These are phyloP conservation scores for Mormoops blainvillei DNA, from an alignment of 2,113 vertebrate species.

Conservation along the genomic window DNA sequence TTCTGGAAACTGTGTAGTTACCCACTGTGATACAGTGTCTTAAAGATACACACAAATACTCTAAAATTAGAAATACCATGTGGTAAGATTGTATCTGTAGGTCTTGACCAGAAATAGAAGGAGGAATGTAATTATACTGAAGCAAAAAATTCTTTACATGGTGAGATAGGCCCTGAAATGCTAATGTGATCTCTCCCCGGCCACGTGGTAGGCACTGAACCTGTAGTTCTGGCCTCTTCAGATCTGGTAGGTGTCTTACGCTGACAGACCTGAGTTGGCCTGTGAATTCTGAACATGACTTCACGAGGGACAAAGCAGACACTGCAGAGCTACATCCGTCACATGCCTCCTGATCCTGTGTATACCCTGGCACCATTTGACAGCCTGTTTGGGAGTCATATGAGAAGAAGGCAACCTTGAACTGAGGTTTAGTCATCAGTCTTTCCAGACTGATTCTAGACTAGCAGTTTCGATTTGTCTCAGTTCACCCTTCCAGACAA, in stretches of 20 bases:
- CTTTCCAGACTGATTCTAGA: neutral
- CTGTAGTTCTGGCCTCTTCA: neutral
- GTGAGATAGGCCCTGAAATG: neutral
- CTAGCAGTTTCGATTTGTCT: neutral
- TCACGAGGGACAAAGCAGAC: neutral
- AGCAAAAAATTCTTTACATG: neutral
- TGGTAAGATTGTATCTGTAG: neutral
- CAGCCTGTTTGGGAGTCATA: neutral
- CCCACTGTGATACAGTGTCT: neutral
- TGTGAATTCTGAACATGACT: neutral
- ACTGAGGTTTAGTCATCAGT: neutral
- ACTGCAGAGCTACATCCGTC: fast-evolving
- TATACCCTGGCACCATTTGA: neutral
- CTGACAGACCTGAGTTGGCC: neutral
- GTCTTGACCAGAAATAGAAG: neutral
- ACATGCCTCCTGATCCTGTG: neutral
- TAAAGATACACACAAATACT: neutral
- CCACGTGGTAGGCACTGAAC: neutral
- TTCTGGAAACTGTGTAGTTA: neutral
- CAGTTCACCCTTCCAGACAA: neutral
- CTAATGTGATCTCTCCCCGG: neutral
- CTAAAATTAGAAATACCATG: neutral
- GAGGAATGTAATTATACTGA: neutral
- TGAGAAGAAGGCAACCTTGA: neutral
- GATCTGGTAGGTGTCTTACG: neutral